phyloP scores from a whole-genome alignment of 2,888 invertebrate species.

The Limenitis camilla region DNA sequence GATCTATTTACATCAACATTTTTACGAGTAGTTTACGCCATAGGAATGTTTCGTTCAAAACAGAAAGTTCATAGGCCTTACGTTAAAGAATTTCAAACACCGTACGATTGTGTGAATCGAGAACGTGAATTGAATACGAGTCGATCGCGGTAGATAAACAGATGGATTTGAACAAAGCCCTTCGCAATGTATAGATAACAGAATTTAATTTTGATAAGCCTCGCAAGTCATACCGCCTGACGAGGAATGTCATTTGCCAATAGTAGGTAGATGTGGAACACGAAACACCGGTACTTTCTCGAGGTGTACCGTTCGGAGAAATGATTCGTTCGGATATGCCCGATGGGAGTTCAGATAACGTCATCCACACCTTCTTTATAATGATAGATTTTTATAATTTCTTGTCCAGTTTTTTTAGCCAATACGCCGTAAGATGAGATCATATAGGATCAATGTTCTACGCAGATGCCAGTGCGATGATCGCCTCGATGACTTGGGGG shows the following conservation, averaged over 20 bases:
- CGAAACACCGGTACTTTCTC: constrained; percentile 59
- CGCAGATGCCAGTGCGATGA: constrained; percentile 58
- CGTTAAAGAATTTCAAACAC: constrained; percentile 54
- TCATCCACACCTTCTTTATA: not conserved
- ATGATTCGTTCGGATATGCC: constrained; percentile 37
- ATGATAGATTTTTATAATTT: constrained; percentile 9
- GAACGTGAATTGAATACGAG: constrained; percentile 65
- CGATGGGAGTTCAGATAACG: constrained; percentile 50
- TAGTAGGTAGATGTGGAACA: constrained; percentile 18
- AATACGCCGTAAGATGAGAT: constrained; percentile 54
- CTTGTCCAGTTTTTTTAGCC: constrained; percentile 31
- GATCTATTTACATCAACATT: not conserved
- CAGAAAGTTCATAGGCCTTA: constrained; percentile 47
- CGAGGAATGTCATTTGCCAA: constrained; percentile 14
- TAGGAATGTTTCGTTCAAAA: constrained; percentile 28
- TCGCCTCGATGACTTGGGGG: constrained; percentile 44
- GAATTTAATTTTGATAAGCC: constrained; percentile 13
- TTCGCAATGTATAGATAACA: constrained; percentile 29
- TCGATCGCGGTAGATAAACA: constrained; percentile 54
- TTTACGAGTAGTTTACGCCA: constrained; percentile 7
- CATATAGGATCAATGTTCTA: constrained; percentile 69
- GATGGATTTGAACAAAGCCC: constrained; percentile 55
- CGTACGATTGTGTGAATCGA: constrained; percentile 66
- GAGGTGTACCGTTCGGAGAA: constrained; percentile 50
- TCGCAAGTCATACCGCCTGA: not conserved